phyloP scores from a whole-genome alignment of 1,140 invertebrate genomes.

The Stegodyphus mimosarum region DNA sequence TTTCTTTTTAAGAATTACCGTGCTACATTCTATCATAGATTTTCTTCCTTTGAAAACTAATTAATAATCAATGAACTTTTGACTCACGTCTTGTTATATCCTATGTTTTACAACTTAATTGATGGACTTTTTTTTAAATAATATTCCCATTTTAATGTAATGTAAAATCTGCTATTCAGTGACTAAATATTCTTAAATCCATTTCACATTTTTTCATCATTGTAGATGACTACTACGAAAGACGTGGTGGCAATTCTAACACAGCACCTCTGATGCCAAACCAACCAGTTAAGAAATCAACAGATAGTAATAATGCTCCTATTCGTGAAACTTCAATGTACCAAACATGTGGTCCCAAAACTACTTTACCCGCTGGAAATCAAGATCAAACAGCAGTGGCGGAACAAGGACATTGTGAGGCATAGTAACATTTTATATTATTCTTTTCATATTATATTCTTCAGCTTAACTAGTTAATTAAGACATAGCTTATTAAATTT shows the following conservation, averaged over 20 bases:
- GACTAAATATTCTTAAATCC: too few species aligned
- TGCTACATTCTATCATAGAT: too few species aligned
- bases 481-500: too few species aligned
- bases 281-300: conserved; percentile 29
- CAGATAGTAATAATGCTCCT: conserved; percentile 21
- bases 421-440: conserved; percentile 55
- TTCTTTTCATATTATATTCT: background rate
- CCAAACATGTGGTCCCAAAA: conserved; percentile 55
- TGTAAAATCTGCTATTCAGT: too few species aligned
- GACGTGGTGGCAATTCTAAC: conserved; percentile 37
- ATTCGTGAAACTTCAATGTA: conserved; percentile 60
- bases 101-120: too few species aligned
- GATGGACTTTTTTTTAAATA: too few species aligned
- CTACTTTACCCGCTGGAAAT: conserved; percentile 16
- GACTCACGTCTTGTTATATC: too few species aligned
- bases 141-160: too few species aligned
- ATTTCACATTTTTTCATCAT: background rate
- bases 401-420: conserved; percentile 60
- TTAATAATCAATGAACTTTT: too few species aligned
- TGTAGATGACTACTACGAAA: conserved; percentile 53
- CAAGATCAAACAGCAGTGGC: conserved; percentile 29
- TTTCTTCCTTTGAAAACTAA: too few species aligned
- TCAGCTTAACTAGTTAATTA: too few species aligned
- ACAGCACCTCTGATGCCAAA: conserved; percentile 48
- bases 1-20: too few species aligned